Conservation (phyloP, 2,113 vertebrate species). For the Menidia beryllina region DNA sequence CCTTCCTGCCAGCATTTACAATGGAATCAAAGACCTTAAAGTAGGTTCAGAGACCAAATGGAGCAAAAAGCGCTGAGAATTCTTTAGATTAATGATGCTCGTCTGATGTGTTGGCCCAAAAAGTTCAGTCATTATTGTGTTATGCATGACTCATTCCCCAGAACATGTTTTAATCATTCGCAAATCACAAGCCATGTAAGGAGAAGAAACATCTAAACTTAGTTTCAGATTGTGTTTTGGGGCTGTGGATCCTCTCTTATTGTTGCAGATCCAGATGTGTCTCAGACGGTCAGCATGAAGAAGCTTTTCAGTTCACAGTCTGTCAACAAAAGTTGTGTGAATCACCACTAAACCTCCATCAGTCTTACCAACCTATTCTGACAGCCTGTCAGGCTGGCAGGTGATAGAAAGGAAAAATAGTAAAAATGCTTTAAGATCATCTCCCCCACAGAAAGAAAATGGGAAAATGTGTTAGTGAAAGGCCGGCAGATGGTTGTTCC, state of each 20-base stretch:
- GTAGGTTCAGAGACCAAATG: constrained; percentile 69
- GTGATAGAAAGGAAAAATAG: constrained; percentile 21
- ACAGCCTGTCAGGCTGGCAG: constrained; percentile 2
- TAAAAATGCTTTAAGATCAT: constrained; percentile 10
- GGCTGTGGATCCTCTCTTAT: neutral
- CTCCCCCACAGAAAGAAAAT: constrained; percentile 14
- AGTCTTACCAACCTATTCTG: constrained; percentile 23
- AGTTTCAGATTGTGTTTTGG: neutral
- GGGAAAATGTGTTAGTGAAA: constrained; percentile 39
- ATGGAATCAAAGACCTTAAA: constrained; percentile 94
- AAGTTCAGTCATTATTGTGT: neutral
- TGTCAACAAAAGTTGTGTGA: constrained; percentile 6
- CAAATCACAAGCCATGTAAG: too few relatives aligned
- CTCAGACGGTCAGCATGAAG: constrained; percentile 1
- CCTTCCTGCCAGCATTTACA: constrained; percentile 89
- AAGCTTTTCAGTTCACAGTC: constrained; percentile 17
- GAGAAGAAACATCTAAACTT: neutral
- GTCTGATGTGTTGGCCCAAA: neutral
- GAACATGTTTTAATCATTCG: too few relatives aligned
- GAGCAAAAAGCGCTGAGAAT: neutral
- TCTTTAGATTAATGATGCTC: neutral
- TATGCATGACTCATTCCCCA: neutral
- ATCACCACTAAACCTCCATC: constrained; percentile 32
- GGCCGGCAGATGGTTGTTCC: constrained; percentile 12
- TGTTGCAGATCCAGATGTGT: constrained; percentile 13